These are phyloP conservation scores for Aurelia coerulea DNA, from an alignment of 30 jellyfish, hydroid and myxozoan species.

Conservation along the genomic window DNA sequence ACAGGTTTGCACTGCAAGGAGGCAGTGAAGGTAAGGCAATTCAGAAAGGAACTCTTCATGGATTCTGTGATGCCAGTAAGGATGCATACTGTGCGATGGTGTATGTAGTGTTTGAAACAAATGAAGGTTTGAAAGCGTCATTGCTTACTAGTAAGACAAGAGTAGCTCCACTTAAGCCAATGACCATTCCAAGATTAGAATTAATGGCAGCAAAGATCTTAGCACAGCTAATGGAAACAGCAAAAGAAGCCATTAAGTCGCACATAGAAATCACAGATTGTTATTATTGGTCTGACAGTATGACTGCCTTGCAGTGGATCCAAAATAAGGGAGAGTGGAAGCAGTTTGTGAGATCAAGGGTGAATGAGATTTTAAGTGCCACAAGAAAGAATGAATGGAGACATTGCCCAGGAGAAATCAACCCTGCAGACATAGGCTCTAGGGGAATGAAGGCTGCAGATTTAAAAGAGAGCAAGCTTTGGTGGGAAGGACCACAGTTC, in stretches of 20 bases:
- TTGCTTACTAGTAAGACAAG: conserved; percentile 34
- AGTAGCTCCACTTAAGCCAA: conserved; percentile 39
- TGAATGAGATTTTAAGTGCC: conserved; percentile 24
- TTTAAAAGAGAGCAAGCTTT: background rate
- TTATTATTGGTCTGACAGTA: conserved; percentile 54
- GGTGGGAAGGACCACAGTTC: conserved; percentile 33
- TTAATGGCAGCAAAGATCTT: conserved; percentile 36
- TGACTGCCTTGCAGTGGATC: conserved; percentile 62
- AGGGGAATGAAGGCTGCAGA: conserved; percentile 20
- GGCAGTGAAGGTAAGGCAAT: background rate
- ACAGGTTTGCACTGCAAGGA: conserved; percentile 19
- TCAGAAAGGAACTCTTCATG: conserved; percentile 1
- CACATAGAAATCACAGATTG: background rate
- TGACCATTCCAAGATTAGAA: conserved; percentile 44
- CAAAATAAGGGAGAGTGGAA: conserved; percentile 26
- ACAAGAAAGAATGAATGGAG: conserved; percentile 41
- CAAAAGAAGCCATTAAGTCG: conserved; percentile 10
- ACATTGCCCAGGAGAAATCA: conserved; percentile 51
- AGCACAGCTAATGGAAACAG: conserved; percentile 39
- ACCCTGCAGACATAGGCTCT: conserved; percentile 58
- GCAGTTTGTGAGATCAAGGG: conserved; percentile 58
- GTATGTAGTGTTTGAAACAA: conserved; percentile 9
- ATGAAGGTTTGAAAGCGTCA: background rate
- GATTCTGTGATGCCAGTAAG: conserved; percentile 20
- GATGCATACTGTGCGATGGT: conserved; percentile 36